phyloP scores from a whole-genome alignment of 2,888 invertebrate genomes.

The Melieria omissa region DNA sequence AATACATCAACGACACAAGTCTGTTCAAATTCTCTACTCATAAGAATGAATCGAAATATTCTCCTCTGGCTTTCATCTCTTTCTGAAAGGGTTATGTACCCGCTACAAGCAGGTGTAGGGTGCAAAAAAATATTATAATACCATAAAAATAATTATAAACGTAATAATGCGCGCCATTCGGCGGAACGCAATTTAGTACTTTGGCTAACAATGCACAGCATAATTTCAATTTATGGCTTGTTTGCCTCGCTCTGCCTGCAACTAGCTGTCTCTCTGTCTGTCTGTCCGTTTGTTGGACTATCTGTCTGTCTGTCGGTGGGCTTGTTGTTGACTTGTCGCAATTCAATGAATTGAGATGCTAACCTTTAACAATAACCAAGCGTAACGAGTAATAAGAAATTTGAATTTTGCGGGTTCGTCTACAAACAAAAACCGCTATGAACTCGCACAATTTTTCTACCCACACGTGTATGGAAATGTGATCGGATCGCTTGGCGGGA shows the following conservation, averaged over 20 bases:
- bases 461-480: background rate
- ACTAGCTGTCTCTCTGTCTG: too few species aligned
- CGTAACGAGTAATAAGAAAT: too few species aligned
- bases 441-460: background rate
- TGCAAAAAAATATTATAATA: constrained; percentile 41
- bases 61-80: constrained; percentile 4
- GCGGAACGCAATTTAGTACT: constrained; percentile 32
- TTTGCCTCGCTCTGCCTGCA: background rate
- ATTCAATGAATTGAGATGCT: too few species aligned
- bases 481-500: constrained; percentile 5
- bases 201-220: constrained; percentile 42
- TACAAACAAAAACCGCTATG: too few species aligned
- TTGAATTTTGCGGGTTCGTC: too few species aligned
- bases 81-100: background rate
- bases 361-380: too few species aligned
- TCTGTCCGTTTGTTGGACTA: background rate
- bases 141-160: constrained; percentile 46
- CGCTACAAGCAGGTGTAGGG: background rate
- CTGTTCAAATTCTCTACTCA: too few species aligned
- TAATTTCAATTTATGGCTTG: constrained; percentile 46
- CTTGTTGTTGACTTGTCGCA: too few species aligned
- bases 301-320: too few species aligned
- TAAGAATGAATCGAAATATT: background rate
- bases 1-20: too few species aligned
- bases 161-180: constrained; percentile 41